Conservation (phyloP, 2,888 invertebrate genomes). For the Parthenolecanium corni region DNA sequence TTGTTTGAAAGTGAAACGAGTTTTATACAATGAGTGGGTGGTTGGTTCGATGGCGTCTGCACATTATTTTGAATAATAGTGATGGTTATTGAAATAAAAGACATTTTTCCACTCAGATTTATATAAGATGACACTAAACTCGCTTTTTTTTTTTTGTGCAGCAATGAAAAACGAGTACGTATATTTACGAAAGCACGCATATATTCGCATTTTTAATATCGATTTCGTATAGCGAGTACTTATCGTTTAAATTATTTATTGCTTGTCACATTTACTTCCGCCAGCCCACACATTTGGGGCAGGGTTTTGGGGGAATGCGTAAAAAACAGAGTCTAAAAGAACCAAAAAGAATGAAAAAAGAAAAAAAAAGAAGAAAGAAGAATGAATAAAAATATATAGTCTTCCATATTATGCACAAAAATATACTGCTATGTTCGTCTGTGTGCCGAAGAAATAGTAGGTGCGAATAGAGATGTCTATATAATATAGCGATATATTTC, state of each 20-base stretch:
- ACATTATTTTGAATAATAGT: no score
- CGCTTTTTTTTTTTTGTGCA: no score
- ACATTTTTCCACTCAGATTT: no score
- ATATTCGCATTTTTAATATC: slow-evolving; percentile 16
- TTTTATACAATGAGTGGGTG: no score
- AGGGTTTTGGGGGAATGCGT: not conserved
- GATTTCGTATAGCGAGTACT: slow-evolving; percentile 19
- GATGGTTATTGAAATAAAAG: no score
- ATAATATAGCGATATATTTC: slow-evolving; percentile 28
- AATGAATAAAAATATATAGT: slow-evolving; percentile 8
- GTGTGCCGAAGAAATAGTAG: slow-evolving; percentile 17
- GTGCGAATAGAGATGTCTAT: slow-evolving; percentile 28
- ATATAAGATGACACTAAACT: no score
- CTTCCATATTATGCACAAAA: not conserved
- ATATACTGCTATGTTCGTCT: not conserved
- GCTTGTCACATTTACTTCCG: slow-evolving; percentile 25
- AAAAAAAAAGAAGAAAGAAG: not conserved
- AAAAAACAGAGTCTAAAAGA: not conserved
- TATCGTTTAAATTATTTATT: slow-evolving; percentile 28
- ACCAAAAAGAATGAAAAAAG: not conserved
- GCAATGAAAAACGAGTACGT: slow-evolving; percentile 14
- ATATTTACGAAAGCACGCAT: slow-evolving; percentile 1
- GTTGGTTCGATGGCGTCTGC: no score
- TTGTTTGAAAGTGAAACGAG: no score
- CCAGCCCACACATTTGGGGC: not conserved